A percentile compares a stretch with the other conserved stretches of the same genome.
Conservation (phyloP, 2,797 vertebrate genomes). For the Sebastes nivosus region DNA sequence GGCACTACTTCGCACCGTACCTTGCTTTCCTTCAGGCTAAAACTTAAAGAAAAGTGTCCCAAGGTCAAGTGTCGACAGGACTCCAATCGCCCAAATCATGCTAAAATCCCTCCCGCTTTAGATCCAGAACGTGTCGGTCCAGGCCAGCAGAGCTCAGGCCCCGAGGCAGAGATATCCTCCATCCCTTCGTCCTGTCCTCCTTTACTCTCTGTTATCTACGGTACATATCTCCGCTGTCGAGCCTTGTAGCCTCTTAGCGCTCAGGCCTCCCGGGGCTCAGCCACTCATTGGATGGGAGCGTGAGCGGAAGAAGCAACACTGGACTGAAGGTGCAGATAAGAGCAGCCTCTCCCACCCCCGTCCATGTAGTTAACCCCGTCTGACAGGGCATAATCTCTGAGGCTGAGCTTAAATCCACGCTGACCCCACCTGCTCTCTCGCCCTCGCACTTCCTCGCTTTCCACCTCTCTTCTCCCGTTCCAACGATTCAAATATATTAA, state of each 20-base stretch:
- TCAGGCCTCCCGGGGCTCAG: constrained; percentile 20
- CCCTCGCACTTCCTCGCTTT: constrained; percentile 8
- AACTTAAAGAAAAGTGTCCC: neutral
- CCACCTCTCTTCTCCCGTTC: neutral
- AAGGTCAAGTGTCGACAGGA: constrained; percentile 11
- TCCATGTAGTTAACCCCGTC: constrained; percentile 51
- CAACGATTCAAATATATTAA: neutral
- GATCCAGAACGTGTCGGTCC: neutral
- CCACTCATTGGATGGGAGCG: constrained; percentile 40
- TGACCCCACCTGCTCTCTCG: constrained; percentile 64
- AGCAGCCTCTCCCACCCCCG: constrained; percentile 29
- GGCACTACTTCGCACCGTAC: constrained; percentile 48
- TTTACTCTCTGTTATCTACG: neutral
- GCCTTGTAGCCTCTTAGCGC: neutral
- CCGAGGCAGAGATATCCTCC: constrained; percentile 18
- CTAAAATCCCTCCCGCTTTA: constrained; percentile 17
- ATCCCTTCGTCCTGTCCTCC: constrained; percentile 9
- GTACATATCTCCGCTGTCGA: constrained; percentile 1
- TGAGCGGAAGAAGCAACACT: constrained; percentile 20
- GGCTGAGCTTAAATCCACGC: constrained; percentile 68
- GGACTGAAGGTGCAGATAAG: constrained; percentile 29
- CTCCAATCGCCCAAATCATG: constrained; percentile 17
- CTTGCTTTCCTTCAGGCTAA: constrained; percentile 49
- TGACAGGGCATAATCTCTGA: constrained; percentile 71
- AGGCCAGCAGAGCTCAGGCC: constrained; percentile 24